Evolutionary conservation across 2,888 invertebrate species (phyloP), one percentile per base, ranked within the genome.

Genomic region (Lepeophtheirus nordmannii): DNA sequence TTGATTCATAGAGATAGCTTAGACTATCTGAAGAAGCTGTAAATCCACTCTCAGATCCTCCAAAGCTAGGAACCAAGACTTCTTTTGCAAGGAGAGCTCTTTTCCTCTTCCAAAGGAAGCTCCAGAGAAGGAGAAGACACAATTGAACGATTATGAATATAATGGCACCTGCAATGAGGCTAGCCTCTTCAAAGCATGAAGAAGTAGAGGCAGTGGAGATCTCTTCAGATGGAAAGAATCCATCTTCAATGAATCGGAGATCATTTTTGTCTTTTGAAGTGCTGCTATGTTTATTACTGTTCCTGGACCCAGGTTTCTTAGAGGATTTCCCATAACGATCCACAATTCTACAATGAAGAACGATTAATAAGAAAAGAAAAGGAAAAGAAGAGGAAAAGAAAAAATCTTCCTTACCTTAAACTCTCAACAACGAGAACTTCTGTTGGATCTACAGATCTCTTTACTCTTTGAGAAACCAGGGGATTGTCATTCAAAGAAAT

Each of bases 351-450:
- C 2, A 46, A 46, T 5, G 2, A 46, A 46, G 8, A 46, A 46
- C 2, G 2, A n/a, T 14, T 46, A 46, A n/a, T n/a, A n/a, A n/a
- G n/a, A n/a, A n/a, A n/a, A 46, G 2, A 30, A 30, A 30, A 5
- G 30, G 3, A 30, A 30, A 5, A 5, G 2, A 46, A 3, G n/a
- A n/a, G 5, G 2, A 46, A 46, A 14, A 46, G 1, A 46, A n/a
- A n/a, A 46, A 17, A 17, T 46, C 8, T 11, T 41, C 11, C 41
- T 46, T 46, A 46, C 53, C 53, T 89, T 73, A 92, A 90, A 68
- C 89, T 86, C 75, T 90, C 89, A 39, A 90, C 89, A 68, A 91
- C 81, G 22, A 91, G 82, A 77, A 91, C 82, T 74, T 90, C 87
- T 73, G 91, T 89, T 20, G 70, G 70, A 30, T 69, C 68, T 11